Base-by-base conservation (phyloP, 2,797 vertebrate genomes). In the Cynodonichthys magdalenae region DNA sequence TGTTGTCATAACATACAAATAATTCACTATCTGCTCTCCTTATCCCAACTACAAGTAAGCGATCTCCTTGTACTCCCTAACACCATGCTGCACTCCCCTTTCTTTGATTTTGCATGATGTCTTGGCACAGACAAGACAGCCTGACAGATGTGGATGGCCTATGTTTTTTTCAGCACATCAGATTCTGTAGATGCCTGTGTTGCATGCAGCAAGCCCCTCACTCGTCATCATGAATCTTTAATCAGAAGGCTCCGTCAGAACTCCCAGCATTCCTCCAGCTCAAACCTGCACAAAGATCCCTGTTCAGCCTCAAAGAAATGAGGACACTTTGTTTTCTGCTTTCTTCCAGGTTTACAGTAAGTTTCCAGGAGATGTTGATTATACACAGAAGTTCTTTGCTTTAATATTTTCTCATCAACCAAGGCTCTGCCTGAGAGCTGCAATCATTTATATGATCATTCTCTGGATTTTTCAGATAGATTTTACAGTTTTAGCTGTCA, bases 191-290 rank as follows among this genome's bases (percentile, higher is more conserved):
- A 63, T n/a, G 50, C 55, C 28, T 48, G 39, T 4, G 24, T 24
- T 49, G 36, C 63, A 63, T 53, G 1, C 49, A 47, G 56, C 0
- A 47, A 63, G 56, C 53, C 59, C 17, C 18, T 61, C 11, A 1
- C 42, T 41, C 15, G 1, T 68, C 42, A 50, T 47, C 71, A 45
- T 69, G 66, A 75, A 66, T 74, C 71, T 55, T 70, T 69, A 27
- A 69, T 82, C 34, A 61, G 69, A 9, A 52, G 51, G 18, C 20
- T 15, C 51, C 14, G 42, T 57, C 50, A 31, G 53, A 57, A 69
- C 50, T 69, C 53, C 53, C 53, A 59, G 55, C 64, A 76, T 82
- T 79, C 75, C 73, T 76, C 46, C 47, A 42, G 64, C 44, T 63
- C 59, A 64, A 71, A 66, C 34, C 67, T 17, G 42, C 58, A 64